Evolutionary conservation across 2,888 invertebrate genomes (phyloP).

Genomic region (Tridacna crocea): DNA sequence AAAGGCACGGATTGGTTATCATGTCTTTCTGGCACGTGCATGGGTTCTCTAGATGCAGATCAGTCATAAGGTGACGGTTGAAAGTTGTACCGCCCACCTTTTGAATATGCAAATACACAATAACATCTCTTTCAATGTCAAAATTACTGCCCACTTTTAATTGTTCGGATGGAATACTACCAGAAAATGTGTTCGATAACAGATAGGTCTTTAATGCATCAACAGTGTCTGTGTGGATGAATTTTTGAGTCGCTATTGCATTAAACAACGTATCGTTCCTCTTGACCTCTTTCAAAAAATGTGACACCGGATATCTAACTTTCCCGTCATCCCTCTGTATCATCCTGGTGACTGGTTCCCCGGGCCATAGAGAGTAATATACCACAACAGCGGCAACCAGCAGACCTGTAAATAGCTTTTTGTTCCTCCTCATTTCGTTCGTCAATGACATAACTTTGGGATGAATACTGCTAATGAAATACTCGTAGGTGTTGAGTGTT

Average conservation of each 20-base stretch:
- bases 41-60: conserved; percentile 50
- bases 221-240: conserved; percentile 28
- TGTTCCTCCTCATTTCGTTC: conserved; percentile 35
- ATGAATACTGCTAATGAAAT: too few species aligned
- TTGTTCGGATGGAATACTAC: neutral
- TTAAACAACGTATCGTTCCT: conserved; percentile 46
- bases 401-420: conserved; percentile 30
- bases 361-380: conserved; percentile 36
- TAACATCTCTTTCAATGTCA: conserved; percentile 49
- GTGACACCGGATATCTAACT: conserved; percentile 38
- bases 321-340: conserved; percentile 29
- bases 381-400: conserved; percentile 23
- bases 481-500: too few species aligned
- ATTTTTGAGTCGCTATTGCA: conserved; percentile 31
- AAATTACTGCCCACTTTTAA: conserved; percentile 20
- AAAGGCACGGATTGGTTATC: conserved; percentile 57
- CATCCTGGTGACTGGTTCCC: neutral
- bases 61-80: conserved; percentile 51
- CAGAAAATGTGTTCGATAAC: conserved; percentile 13
- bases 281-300: conserved; percentile 28
- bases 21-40: conserved; percentile 51
- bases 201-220: conserved; percentile 44
- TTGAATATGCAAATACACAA: conserved; percentile 63
- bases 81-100: conserved; percentile 59
- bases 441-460: neutral